A percentile compares a stretch with the other conserved stretches of the same genome.
Conservation (phyloP, 2,797 vertebrate genomes). For the Tragopan temminckii region DNA sequence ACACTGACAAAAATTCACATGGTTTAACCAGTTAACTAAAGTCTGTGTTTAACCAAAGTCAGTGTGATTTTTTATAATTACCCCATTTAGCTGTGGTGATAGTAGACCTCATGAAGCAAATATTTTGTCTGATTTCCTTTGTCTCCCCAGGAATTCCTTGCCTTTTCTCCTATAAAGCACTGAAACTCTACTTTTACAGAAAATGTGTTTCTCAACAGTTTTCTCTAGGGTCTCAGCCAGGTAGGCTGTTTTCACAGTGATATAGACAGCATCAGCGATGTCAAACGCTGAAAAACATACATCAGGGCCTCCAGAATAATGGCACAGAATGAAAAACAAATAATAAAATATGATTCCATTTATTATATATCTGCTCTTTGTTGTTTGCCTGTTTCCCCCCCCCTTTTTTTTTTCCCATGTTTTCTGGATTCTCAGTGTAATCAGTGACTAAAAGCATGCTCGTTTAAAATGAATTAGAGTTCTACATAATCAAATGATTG, state of each 20-base stretch:
- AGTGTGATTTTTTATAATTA: background rate
- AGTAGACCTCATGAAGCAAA: background rate
- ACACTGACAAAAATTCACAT: too few relatives aligned
- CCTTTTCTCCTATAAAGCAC: background rate
- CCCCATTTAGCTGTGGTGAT: background rate
- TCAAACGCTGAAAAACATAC: background rate
- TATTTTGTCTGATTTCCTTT: background rate
- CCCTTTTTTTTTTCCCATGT: background rate
- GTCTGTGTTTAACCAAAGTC: background rate
- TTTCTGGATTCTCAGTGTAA: background rate
- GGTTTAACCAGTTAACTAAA: too few relatives aligned
- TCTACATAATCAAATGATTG: background rate
- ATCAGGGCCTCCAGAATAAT: background rate
- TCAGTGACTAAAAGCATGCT: background rate
- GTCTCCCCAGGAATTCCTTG: background rate
- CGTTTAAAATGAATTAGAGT: background rate
- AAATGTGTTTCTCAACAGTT: background rate
- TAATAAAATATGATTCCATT: accelerated
- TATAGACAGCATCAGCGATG: background rate
- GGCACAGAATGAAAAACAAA: background rate
- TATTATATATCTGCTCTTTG: background rate
- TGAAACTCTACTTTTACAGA: background rate
- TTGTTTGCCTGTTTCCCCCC: background rate
- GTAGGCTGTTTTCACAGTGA: background rate
- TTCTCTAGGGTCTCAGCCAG: background rate